Base-by-base conservation (phyloP, 2,888 invertebrate genomes). In the Platerodrilus igneus region DNA sequence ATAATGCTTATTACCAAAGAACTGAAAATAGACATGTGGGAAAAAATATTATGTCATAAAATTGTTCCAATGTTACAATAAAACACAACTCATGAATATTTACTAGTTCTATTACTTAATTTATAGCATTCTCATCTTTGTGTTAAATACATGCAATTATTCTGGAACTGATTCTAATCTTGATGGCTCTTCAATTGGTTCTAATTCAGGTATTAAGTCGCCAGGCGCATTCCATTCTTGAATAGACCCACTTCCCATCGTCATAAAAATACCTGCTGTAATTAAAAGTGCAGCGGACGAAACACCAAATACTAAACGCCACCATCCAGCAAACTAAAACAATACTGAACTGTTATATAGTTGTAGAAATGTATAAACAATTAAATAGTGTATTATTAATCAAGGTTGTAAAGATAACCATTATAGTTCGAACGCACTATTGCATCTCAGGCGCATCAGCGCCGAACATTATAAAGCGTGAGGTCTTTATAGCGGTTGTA, bases 291-390 rank as follows among this genome's bases (percentile, higher is more conserved):
- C 74, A 1, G 71, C 72, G 2, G 75, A 74, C 1, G 77, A 75
- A 3, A 74, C 73, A 0, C 76, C 76, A 49, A 78, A 78, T 2
- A 77, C 76, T 10, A 76, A 53, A 11, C 74, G 63, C 78, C 78
- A 78, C 53, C 74, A 75, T 6, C 73, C 74, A 30, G 76, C 73
- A 53, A 76, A 74, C 75, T 75, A 50, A 31, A 58, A 56, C 21
- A 15, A n/a, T n/a, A n/a, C n/a, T n/a, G n/a, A n/a, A n/a, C n/a
- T n/a, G n/a, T n/a, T n/a, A n/a, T n/a, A n/a, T n/a, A n/a, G n/a
- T n/a, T n/a, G n/a, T n/a, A n/a, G n/a, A n/a, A n/a, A n/a, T n/a
- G n/a, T n/a, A n/a, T n/a, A n/a, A n/a, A n/a, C n/a, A n/a, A n/a
- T n/a, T n/a, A n/a, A n/a, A n/a, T n/a, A n/a, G n/a, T n/a, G n/a